Percentiles rank a stretch among this genome's conserved stretches.
These are phyloP conservation scores for Limnephilus lunatus DNA, from an alignment of 2,888 invertebrate species.

Conservation along the genomic window DNA sequence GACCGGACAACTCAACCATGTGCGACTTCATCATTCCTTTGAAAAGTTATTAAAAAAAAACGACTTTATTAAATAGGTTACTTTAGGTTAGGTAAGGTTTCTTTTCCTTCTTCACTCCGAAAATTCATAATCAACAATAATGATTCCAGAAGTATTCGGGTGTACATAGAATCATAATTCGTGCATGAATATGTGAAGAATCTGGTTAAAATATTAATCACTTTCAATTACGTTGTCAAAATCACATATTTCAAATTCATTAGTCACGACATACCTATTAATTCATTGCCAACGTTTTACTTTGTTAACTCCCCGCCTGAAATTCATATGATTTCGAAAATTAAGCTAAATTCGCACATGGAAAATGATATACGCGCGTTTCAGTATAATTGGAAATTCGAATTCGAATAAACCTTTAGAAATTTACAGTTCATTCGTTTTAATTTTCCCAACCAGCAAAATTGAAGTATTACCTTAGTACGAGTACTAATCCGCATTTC, in stretches of 20 bases:
- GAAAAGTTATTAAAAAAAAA: no score
- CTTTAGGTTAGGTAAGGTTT: no score
- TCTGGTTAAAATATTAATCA: background rate
- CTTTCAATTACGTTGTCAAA: background rate
- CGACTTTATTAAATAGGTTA: no score
- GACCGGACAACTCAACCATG: no score
- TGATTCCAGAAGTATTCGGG: background rate
- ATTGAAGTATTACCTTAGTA: background rate
- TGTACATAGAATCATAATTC: background rate
- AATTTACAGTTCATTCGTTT: constrained; percentile 13
- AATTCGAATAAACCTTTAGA: background rate
- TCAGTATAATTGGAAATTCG: background rate
- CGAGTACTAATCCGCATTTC: background rate
- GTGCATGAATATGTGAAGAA: background rate
- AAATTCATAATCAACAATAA: background rate
- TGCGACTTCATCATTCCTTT: no score
- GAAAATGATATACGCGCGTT: background rate
- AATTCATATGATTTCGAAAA: background rate
- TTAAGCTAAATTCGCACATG: background rate
- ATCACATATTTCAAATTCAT: background rate
- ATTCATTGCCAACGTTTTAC: background rate
- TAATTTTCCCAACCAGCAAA: background rate
- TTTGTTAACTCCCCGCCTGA: background rate
- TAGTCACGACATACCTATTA: background rate
- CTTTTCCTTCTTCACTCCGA: background rate